A percentile compares a stretch with the other conserved stretches of the same genome.
Evolutionary conservation across 2,113 vertebrate species (phyloP).

Genomic region (Mus pahari): DNA sequence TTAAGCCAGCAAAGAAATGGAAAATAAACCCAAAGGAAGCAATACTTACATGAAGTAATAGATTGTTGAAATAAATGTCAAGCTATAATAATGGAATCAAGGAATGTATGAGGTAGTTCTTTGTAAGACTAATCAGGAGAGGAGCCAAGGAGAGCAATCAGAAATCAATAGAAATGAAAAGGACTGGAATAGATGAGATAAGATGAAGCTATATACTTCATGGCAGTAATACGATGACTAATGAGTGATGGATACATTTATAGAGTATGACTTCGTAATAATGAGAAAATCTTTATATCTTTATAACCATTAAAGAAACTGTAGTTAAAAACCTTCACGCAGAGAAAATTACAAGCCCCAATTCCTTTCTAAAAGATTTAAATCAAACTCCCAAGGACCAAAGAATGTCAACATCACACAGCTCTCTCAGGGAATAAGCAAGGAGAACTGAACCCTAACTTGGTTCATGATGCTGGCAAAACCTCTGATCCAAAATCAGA

Average conservation of each 20-base stretch:
- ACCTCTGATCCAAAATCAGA: constrained; percentile 19
- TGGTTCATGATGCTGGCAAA: constrained; percentile 23
- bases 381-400: constrained; percentile 56
- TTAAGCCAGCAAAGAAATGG: constrained; percentile 41
- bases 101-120: not conserved
- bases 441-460: not conserved
- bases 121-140: constrained; percentile 29
- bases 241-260: constrained; percentile 8
- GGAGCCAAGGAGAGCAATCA: not conserved
- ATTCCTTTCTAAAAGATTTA: constrained; percentile 49
- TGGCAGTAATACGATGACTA: constrained; percentile 52
- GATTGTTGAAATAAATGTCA: constrained; percentile 49
- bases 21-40: constrained; percentile 52
- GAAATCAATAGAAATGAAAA: constrained; percentile 26
- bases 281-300: constrained; percentile 6
- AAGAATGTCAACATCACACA: constrained; percentile 37
- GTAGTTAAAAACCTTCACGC: constrained; percentile 20
- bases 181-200: not conserved
- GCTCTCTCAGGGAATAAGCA: constrained; percentile 49
- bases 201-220: not conserved
- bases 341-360: constrained; percentile 55
- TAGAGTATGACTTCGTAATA: not conserved
- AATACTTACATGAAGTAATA: constrained; percentile 38
- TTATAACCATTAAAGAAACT: constrained; percentile 44
- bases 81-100: not conserved